Percentiles rank a stretch among this genome's conserved stretches.
Evolutionary conservation across 2,797 vertebrate species (phyloP).

Genomic region (Rhincodon typus): DNA sequence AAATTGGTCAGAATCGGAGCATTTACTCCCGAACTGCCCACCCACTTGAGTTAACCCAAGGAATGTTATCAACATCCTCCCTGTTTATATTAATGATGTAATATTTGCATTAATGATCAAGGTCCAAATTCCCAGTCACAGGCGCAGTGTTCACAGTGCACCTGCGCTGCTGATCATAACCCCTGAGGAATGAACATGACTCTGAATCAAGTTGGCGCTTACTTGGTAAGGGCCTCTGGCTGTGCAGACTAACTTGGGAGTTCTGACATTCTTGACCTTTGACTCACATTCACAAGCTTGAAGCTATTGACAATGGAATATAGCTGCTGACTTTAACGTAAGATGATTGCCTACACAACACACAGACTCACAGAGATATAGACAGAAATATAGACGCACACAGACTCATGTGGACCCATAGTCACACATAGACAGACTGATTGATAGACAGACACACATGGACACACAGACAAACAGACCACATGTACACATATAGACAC

Average conservation of each 20-base stretch:
- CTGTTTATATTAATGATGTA: not conserved
- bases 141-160: not conserved
- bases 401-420: too few species aligned
- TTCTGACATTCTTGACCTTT: not conserved
- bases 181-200: not conserved
- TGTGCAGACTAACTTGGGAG: not conserved
- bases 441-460: too few species aligned
- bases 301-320: not conserved
- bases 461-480: too few species aligned
- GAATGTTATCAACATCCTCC: not conserved
- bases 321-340: not conserved
- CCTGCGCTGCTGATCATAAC: not conserved
- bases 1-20: not conserved
- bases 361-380: not conserved
- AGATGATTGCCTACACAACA: not conserved
- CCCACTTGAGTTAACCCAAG: not conserved
- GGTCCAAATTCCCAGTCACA: not conserved
- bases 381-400: too few species aligned
- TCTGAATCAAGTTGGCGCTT: not conserved
- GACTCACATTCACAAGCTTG: not conserved
- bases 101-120: not conserved
- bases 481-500: too few species aligned
- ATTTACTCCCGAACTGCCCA: not conserved
- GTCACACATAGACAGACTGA: too few species aligned
- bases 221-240: not conserved